These are phyloP conservation scores for Mesoclemmys tuberculata DNA, from an alignment of 2,113 vertebrate genomes.

Conservation along the genomic window DNA sequence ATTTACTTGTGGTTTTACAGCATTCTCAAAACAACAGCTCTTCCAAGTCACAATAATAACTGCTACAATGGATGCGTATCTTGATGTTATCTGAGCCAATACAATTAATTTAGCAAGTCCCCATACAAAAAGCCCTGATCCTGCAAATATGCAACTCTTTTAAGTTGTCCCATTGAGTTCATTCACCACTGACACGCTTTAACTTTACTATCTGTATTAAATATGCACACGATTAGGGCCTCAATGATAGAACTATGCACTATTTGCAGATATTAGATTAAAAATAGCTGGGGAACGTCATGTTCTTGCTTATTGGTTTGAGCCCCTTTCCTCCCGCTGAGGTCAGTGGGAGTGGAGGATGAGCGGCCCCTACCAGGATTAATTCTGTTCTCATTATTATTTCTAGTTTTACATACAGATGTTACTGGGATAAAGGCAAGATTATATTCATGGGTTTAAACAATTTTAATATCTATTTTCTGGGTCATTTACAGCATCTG, in stretches of 20 bases:
- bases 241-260: background rate
- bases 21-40: background rate
- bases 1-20: background rate
- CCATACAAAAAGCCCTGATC: background rate
- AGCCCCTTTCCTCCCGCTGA: background rate
- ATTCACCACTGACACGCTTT: background rate
- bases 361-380: background rate
- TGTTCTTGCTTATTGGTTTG: background rate
- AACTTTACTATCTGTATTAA: background rate
- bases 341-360: background rate
- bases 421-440: background rate
- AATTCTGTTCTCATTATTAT: background rate
- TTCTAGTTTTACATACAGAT: background rate
- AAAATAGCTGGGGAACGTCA: background rate
- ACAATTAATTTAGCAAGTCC: background rate
- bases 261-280: background rate
- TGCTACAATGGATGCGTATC: background rate
- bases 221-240: background rate
- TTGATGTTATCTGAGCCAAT: background rate
- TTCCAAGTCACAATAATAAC: background rate
- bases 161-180: background rate
- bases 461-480: background rate
- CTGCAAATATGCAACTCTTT: background rate
- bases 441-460: background rate
- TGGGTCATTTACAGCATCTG: background rate